Evolutionary conservation across 2,888 invertebrate species (phyloP).

Genomic region (Andrena bicolor): DNA sequence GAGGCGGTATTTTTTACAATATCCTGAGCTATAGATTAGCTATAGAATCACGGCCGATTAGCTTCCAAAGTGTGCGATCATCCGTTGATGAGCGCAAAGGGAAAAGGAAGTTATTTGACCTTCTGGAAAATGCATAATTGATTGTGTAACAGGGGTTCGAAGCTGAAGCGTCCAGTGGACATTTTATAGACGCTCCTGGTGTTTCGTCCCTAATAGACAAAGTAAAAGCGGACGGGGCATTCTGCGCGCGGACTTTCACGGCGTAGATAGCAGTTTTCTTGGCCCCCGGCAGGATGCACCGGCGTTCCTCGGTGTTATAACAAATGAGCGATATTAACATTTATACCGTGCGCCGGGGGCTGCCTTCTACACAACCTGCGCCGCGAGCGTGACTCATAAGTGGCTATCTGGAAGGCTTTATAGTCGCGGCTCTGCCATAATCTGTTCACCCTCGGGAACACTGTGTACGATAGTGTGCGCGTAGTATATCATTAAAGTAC

Average conservation of each 20-base stretch:
- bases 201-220: conserved; percentile 19
- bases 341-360: conserved; percentile 39
- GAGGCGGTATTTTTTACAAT: conserved; percentile 14
- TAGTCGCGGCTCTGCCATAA: conserved; percentile 55
- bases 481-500: conserved; percentile 37
- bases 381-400: conserved; percentile 61
- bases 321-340: conserved; percentile 66
- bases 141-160: conserved; percentile 38
- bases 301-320: conserved; percentile 46
- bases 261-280: conserved; percentile 6
- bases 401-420: conserved; percentile 59
- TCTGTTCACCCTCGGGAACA: conserved; percentile 52
- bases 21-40: conserved; percentile 13
- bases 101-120: conserved; percentile 52
- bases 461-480: conserved; percentile 13
- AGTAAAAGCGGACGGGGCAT: conserved; percentile 7
- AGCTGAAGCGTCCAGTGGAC: neutral
- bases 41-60: conserved; percentile 12
- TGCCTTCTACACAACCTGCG: conserved; percentile 46
- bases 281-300: neutral
- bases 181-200: conserved; percentile 19
- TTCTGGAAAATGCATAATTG: conserved; percentile 42
- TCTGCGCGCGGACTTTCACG: neutral
- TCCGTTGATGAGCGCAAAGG: conserved; percentile 24
- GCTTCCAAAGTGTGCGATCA: conserved; percentile 46